phyloP scores from a whole-genome alignment of 53 echinoderm and acorn worm species.

The Holothuria scabra region DNA sequence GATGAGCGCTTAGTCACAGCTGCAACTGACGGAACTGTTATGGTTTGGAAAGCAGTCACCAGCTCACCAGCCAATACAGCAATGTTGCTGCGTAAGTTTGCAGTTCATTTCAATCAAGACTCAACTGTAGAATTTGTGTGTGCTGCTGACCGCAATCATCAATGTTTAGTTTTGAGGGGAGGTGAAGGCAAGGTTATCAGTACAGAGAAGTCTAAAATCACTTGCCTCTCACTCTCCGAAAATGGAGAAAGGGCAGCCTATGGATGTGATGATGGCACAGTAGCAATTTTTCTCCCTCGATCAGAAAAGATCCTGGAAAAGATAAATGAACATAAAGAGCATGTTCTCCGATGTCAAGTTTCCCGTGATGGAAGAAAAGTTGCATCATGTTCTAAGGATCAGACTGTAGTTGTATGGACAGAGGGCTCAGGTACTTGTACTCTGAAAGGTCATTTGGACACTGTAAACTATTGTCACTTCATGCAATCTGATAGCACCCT shows the following conservation, averaged over 20 bases:
- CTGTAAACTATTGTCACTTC: conserved; percentile 67
- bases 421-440: conserved; percentile 31
- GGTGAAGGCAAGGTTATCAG: background rate
- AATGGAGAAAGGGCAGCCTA: conserved; percentile 70
- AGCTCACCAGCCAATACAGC: conserved; percentile 5
- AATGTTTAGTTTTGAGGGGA: conserved; percentile 17
- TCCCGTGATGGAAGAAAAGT: conserved; percentile 64
- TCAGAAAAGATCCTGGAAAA: conserved; percentile 7
- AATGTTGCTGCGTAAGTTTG: conserved; percentile 36
- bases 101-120: conserved; percentile 21
- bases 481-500: conserved; percentile 71
- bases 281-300: conserved; percentile 59
- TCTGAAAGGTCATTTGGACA: conserved; percentile 69
- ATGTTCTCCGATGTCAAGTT: conserved; percentile 63
- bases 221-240: conserved; percentile 33
- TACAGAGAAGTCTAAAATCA: conserved; percentile 47
- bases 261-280: conserved; percentile 66
- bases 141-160: conserved; percentile 28
- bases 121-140: conserved; percentile 30
- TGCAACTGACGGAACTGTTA: conserved; percentile 85
- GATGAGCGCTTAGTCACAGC: conserved; percentile 80
- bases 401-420: conserved; percentile 51
- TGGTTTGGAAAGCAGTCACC: conserved; percentile 65
- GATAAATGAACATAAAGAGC: conserved; percentile 57
- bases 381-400: conserved; percentile 78